Evolutionary conservation across 2,797 vertebrate genomes (phyloP), one percentile per base, ranked within the genome.

Genomic region (Pagetopsis macropterus): DNA sequence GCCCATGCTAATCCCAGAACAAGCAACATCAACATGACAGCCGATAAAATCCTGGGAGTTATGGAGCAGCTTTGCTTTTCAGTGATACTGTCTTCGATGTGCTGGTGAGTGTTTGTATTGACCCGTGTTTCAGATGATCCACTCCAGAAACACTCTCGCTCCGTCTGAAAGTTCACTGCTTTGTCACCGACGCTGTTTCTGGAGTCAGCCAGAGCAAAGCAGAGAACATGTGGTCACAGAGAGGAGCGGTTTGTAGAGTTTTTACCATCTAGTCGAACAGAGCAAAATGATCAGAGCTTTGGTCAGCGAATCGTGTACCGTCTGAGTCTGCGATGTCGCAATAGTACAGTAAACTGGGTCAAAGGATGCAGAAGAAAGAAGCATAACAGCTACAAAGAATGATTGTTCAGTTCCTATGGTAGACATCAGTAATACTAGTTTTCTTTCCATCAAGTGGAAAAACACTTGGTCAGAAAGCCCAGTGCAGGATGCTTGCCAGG

Each of bases 1-100:
- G 72, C 67, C 89, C 87, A 90, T 92, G 86, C 82, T 88, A 91
- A 92, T 92, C 89, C 92, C 90, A 87, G 64, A 83, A 90, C 81
- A 74, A 82, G 69, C 74, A 58, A 84, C 83, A 88, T 82, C 81
- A 87, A 91, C 85, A 87, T 51, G 81, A 80, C 84, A 89, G 87
- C 87, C 88, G 86, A 91, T 91, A 91, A 87, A 88, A 89, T 85
- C 87, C 61, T 73, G 59, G n/a, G 72, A 88, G 84, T 78, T 84
- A 79, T 78, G 69, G 86, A 57, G 82, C 75, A 71, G 82, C 77
- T 84, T 82, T 82, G 82, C 89, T 89, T 88, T 87, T 76, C 69
- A 76, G 71, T 68, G 74, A 72, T 71, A 80, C 81, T 77, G 85
- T 90, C 80, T 86, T 80, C 88, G 88, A 90, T 85, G 84, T 75